Evolutionary conservation across 1,140 invertebrate genomes (phyloP), one percentile per base, ranked within the genome.

Genomic region (Episyrphus balteatus): DNA sequence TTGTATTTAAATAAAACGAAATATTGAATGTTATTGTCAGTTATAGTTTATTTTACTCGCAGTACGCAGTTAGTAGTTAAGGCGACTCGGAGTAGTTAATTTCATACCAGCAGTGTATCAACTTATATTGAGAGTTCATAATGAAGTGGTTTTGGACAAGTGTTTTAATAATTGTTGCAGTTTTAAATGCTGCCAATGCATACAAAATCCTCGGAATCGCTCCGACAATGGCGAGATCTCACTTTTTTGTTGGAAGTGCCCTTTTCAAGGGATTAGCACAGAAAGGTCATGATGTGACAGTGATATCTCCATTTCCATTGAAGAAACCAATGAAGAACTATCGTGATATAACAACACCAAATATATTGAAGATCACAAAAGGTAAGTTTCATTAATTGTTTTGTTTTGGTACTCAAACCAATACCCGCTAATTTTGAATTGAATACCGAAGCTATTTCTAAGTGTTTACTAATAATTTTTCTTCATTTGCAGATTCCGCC

Each of bases 201-300:
- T 66, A 57, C 32, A 64, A 64, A 44, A 58, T 60, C 30, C 49
- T 67, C 31, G 66, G 70, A 9, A 44, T 80, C 2, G 70, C 77
- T 42, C 69, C 71, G 1, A 61, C 73, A 5, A 58, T 61, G 0
- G 71, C 62, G 0, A 72, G 70, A 51, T 81, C 79, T 40, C 80
- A 81, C 52, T 76, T 71, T 43, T 68, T 74, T 41, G 68, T 78
- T 44, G 75, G 76, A 19, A 71, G 74, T 5, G 59, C 65, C 0
- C 45, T 81, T 41, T 69, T 76, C 55, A 73, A 73, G 48, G 76
- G 67, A 11, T 46, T 82, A 17, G 77, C 73, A 0, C 53, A 46
- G 12, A 67, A 63, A 30, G 78, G 77, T 7, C 79, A 82, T 50
- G 61, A 77, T 30, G 69, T 81, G 3, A 76, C 77, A 2, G 57